These are phyloP conservation scores for Nibea coibor DNA, from an alignment of 2,113 vertebrate species.

Conservation along the genomic window DNA sequence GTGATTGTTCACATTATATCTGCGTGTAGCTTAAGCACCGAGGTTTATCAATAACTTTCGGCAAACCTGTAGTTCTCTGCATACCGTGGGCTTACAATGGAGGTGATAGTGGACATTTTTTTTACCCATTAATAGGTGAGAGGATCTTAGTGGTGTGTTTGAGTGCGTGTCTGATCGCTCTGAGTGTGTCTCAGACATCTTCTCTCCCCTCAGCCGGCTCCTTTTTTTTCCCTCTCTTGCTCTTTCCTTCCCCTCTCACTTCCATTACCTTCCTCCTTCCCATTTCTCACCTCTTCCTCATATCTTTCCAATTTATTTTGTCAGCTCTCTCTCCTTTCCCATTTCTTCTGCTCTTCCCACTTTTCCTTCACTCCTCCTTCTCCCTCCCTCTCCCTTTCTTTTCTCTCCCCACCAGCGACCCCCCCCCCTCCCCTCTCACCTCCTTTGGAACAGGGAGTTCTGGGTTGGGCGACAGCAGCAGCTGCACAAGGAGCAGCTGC, in stretches of 20 bases:
- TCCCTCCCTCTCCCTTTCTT: slow-evolving; percentile 11
- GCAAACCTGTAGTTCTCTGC: slow-evolving; percentile 11
- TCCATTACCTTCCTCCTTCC: slow-evolving; percentile 52
- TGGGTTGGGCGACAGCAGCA: slow-evolving; percentile 80
- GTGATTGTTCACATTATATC: slow-evolving; percentile 25
- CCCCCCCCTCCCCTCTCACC: slow-evolving; percentile 33
- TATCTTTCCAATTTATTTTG: slow-evolving; percentile 76
- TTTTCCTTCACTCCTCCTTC: slow-evolving; percentile 36
- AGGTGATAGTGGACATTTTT: slow-evolving; percentile 45
- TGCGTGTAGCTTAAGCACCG: slow-evolving; percentile 20
- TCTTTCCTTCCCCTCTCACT: slow-evolving; percentile 45
- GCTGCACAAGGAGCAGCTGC: slow-evolving; percentile 83
- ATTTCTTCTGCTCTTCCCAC: slow-evolving; percentile 49
- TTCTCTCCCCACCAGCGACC: not conserved
- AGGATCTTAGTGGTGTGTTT: slow-evolving; percentile 24
- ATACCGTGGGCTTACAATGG: not conserved
- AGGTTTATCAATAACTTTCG: not conserved
- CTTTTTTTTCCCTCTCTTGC: slow-evolving; percentile 7
- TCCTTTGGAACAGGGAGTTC: slow-evolving; percentile 71
- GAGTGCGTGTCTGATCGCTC: slow-evolving; percentile 13
- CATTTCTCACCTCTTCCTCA: slow-evolving; percentile 66
- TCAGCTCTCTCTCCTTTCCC: slow-evolving; percentile 58
- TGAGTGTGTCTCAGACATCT: slow-evolving; percentile 25
- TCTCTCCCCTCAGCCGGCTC: slow-evolving; percentile 27
- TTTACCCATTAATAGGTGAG: slow-evolving; percentile 62